Percentiles rank a stretch among this genome's conserved stretches.
phyloP scores from a whole-genome alignment of 1,140 invertebrate genomes.

The Drosophila sucinea region DNA sequence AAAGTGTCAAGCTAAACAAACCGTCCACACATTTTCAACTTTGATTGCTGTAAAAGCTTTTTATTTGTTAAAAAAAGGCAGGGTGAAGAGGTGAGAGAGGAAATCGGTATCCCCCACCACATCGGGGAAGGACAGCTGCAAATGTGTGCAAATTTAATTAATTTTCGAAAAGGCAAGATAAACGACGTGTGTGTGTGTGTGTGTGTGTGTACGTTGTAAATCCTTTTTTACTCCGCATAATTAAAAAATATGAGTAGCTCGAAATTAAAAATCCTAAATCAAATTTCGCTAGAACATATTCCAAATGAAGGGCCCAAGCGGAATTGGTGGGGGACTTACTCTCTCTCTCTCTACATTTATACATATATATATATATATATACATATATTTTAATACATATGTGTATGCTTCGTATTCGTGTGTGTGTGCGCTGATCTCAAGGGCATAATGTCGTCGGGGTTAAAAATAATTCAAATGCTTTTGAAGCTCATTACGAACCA shows the following conservation, averaged over 20 bases:
- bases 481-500: constrained; percentile 77
- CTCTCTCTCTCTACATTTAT: not conserved
- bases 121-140: constrained; percentile 47
- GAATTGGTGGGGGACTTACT: not conserved
- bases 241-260: constrained; percentile 82
- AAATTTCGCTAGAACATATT: constrained; percentile 63
- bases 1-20: constrained; percentile 48
- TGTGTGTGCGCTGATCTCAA: constrained; percentile 65
- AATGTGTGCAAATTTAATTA: constrained; percentile 82
- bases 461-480: constrained; percentile 82
- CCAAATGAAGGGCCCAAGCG: constrained; percentile 12
- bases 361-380: not conserved
- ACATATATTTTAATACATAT: constrained; percentile 1
- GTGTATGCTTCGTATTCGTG: constrained; percentile 28
- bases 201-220: constrained; percentile 59
- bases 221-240: constrained; percentile 81
- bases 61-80: constrained; percentile 59
- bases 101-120: not conserved
- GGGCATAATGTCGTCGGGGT: constrained; percentile 83
- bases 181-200: constrained; percentile 32
- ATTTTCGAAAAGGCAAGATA: constrained; percentile 69
- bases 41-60: constrained; percentile 79
- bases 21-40: constrained; percentile 64
- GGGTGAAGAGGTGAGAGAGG: not conserved
- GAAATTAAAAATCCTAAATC: constrained; percentile 83